phyloP scores from a whole-genome alignment of 2,113 vertebrate species.

The Percopsis transmontana region DNA sequence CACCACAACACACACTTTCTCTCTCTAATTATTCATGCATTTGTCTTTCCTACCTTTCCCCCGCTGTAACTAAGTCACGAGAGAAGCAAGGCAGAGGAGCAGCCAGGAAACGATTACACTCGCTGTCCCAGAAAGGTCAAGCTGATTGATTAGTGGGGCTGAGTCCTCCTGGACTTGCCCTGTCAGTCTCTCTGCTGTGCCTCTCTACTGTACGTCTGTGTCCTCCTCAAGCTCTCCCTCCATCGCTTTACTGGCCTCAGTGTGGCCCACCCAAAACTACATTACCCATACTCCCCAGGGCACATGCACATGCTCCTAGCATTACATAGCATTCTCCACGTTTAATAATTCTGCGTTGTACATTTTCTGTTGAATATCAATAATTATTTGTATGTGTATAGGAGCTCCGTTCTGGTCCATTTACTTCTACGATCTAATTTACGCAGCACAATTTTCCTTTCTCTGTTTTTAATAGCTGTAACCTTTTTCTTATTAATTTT shows the following conservation, averaged over 20 bases:
- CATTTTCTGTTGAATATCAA: too few species aligned
- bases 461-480: too few species aligned
- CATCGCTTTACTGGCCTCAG: not conserved
- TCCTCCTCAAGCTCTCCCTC: not conserved
- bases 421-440: too few species aligned
- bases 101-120: not conserved
- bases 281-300: not conserved
- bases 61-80: not conserved
- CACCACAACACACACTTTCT: not conserved
- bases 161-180: not conserved
- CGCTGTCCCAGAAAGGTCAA: not conserved
- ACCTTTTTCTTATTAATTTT: too few species aligned
- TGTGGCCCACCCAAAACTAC: not conserved
- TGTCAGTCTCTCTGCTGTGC: not conserved
- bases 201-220: not conserved
- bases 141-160: not conserved
- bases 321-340: too few species aligned
- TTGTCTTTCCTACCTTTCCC: not conserved
- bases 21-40: not conserved
- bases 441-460: too few species aligned
- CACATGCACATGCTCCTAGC: too few species aligned
- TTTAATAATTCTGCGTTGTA: too few species aligned
- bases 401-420: too few species aligned
- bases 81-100: not conserved
- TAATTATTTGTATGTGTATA: too few species aligned